Evolutionary conservation across 2,113 vertebrate genomes (phyloP).

Genomic region (Chitala chitala): DNA sequence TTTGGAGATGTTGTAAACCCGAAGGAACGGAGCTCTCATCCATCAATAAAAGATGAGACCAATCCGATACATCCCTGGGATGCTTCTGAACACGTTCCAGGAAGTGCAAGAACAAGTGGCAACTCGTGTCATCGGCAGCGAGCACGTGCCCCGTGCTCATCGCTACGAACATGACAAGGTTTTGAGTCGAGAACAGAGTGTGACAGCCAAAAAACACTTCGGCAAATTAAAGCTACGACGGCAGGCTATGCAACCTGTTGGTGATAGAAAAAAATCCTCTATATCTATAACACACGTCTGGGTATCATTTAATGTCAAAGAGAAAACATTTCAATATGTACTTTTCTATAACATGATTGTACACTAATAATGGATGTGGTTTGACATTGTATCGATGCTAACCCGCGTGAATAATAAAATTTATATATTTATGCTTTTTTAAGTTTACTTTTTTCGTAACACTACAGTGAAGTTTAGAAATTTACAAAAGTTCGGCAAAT

Average conservation of each 20-base stretch:
- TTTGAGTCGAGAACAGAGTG: too few species aligned
- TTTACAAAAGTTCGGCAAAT: too few species aligned
- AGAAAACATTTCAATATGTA: too few species aligned
- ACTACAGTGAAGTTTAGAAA: not conserved
- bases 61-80: conserved; percentile 60
- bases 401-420: not conserved
- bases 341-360: too few species aligned
- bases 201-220: too few species aligned
- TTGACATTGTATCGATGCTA: not conserved
- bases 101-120: conserved; percentile 52
- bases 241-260: too few species aligned
- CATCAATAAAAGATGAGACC: conserved; percentile 49
- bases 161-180: too few species aligned
- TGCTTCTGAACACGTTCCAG: conserved; percentile 60
- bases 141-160: too few species aligned
- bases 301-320: too few species aligned
- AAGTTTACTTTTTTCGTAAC: not conserved
- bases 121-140: conserved; percentile 50
- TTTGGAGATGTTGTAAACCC: conserved; percentile 44
- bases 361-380: not conserved
- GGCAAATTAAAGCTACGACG: too few species aligned
- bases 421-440: not conserved
- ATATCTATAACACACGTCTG: too few species aligned
- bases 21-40: conserved; percentile 55
- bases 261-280: too few species aligned